Evolutionary conservation across 2,797 vertebrate species (phyloP).

Genomic region (Adrianichthys oophorus): DNA sequence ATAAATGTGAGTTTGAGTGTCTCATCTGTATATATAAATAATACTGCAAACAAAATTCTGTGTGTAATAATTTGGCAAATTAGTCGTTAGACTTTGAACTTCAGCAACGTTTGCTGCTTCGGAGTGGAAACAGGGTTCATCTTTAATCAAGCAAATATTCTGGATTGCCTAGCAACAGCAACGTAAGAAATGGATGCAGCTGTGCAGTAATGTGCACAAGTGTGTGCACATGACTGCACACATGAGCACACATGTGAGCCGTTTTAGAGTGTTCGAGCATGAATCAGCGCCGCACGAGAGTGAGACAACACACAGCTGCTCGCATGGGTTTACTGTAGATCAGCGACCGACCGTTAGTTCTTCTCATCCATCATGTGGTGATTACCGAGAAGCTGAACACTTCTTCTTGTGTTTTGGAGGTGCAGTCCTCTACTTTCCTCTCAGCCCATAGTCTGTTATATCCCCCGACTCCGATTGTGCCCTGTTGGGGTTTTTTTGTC

Average conservation of each 20-base stretch:
- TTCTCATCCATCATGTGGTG: too few species aligned
- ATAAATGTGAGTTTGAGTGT: too few species aligned
- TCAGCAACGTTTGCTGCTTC: background rate
- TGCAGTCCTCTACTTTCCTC: conserved; percentile 27
- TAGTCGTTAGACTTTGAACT: background rate
- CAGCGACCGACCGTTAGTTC: conserved; percentile 31
- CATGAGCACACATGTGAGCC: conserved; percentile 25
- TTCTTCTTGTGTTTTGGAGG: conserved; percentile 36
- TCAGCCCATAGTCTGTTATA: conserved; percentile 49
- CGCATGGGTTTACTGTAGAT: conserved; percentile 59
- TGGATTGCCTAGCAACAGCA: background rate
- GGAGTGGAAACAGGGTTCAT: background rate
- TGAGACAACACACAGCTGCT: conserved; percentile 49
- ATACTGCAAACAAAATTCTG: too few species aligned
- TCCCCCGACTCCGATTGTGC: conserved; percentile 42
- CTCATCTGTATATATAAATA: too few species aligned
- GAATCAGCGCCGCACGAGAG: conserved; percentile 40
- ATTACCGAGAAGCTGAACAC: conserved; percentile 2
- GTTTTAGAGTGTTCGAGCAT: conserved; percentile 35
- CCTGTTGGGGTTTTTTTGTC: conserved; percentile 27
- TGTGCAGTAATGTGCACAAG: conserved; percentile 21
- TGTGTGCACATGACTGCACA: conserved; percentile 28
- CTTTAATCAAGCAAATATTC: background rate
- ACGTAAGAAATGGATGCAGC: conserved; percentile 20
- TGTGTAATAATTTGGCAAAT: background rate